Evolutionary conservation across 2,113 vertebrate genomes (phyloP), one percentile per base, ranked within the genome.

Genomic region (Sclerurus mexicanus): DNA sequence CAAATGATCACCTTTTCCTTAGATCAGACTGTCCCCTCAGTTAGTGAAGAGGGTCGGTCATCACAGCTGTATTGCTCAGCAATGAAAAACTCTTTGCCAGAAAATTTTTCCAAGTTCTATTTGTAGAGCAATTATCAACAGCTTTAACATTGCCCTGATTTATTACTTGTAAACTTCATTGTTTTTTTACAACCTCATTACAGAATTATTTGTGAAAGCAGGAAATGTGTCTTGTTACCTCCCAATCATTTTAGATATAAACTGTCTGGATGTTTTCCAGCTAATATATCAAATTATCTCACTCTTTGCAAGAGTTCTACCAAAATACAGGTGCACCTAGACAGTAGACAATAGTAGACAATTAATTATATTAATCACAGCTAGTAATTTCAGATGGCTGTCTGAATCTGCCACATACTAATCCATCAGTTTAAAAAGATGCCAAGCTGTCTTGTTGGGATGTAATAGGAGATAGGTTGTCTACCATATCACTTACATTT

Each of bases 321-420:
- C 44, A 91, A 91, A 82, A 84, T 78, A 79, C 39, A 69, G 42
- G 40, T 3, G 5, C 46, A 72, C 7, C 39, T 93, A 88, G n/a
- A n/a, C n/a, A n/a, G n/a, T n/a, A n/a, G n/a, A n/a, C n/a, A n/a
- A 78, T 74, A 82, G 37, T 56, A 63, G 50, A 67, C 89, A 89
- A 93, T 91, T 91, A 87, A 95, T 93, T 73, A 80, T 85, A 67
- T 63, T 90, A 89, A 87, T 95, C 56, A 78, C 6, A 30, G 67
- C 31, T 67, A 75, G 60, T 78, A 93, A 93, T 90, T 97, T 95
- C 47, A 87, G 72, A 66, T 49, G 64, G n/a, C 77, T 81, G 67
- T 60, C 74, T 94, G 60, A 92, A 78, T 60, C 40, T 78, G 85
- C 67, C 60, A 83, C 40, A 67, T 59, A 62, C 22, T 86, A 92